These are phyloP conservation scores for Oxyruncus cristatus DNA, from an alignment of 2,113 vertebrate genomes.

Conservation along the genomic window DNA sequence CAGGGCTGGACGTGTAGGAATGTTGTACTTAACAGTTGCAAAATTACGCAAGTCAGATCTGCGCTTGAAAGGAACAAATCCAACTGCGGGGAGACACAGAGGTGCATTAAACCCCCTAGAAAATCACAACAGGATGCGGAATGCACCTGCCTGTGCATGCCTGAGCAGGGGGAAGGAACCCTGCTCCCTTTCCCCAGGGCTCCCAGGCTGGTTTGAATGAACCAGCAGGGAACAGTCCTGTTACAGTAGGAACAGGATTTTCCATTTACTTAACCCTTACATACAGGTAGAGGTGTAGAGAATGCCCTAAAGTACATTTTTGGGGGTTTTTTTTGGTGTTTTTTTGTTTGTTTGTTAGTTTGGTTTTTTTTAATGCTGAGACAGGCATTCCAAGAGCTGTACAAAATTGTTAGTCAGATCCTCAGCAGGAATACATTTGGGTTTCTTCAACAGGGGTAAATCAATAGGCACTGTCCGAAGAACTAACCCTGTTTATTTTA, in stretches of 20 bases:
- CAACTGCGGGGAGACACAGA: not conserved
- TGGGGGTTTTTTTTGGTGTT: no score
- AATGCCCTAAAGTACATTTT: not conserved
- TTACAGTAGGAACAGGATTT: constrained; percentile 35
- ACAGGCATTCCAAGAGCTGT: not conserved
- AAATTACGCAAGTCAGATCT: constrained; percentile 18
- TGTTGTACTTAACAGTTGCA: not conserved
- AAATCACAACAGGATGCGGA: constrained; percentile 38
- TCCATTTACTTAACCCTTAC: constrained; percentile 28
- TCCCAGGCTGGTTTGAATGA: constrained; percentile 28
- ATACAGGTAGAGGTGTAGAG: not conserved
- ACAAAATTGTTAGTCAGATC: constrained; percentile 6
- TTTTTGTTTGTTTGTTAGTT: no score
- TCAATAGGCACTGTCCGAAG: not conserved
- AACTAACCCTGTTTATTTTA: not conserved
- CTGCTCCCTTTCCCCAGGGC: not conserved
- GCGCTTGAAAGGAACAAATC: not conserved
- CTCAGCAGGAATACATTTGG: constrained; percentile 1
- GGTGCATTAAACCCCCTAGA: constrained; percentile 7
- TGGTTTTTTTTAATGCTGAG: not conserved
- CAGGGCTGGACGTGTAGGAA: not conserved
- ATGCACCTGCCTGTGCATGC: constrained; percentile 16
- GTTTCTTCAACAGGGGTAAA: not conserved
- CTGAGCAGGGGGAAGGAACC: not conserved
- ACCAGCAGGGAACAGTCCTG: constrained; percentile 4